phyloP scores from a whole-genome alignment of 2,797 vertebrate genomes.

The Rallus crepitans region DNA sequence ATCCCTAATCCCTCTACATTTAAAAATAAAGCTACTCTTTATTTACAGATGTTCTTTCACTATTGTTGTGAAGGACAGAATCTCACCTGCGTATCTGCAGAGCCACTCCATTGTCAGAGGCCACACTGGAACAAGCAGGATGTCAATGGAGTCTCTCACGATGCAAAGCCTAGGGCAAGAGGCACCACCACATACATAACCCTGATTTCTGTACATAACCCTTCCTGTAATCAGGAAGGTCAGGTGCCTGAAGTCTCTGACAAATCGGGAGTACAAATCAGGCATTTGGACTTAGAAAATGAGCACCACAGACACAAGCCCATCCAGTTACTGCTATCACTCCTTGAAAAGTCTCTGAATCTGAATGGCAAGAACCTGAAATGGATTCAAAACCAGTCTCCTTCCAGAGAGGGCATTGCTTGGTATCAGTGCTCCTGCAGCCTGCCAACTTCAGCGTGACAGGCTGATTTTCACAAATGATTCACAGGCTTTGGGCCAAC shows the following conservation, averaged over 20 bases:
- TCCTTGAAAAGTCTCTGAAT: neutral
- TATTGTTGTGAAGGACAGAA: neutral
- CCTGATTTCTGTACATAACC: neutral
- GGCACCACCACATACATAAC: neutral
- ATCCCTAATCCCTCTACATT: neutral
- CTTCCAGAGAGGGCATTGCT: neutral
- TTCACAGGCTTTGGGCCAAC: neutral
- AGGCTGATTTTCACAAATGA: neutral
- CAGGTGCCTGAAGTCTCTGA: neutral
- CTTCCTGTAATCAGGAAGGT: neutral
- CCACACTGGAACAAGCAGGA: neutral
- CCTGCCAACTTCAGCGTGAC: neutral
- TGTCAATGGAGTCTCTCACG: neutral
- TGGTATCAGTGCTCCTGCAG: neutral
- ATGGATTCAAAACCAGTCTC: neutral
- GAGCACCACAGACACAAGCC: neutral
- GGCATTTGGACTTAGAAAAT: neutral
- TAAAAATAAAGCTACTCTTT: neutral
- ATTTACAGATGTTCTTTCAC: neutral
- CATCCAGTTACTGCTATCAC: neutral
- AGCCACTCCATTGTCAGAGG: neutral
- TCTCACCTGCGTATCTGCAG: neutral
- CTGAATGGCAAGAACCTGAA: neutral
- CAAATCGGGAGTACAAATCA: neutral
- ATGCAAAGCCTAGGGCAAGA: neutral